Percentiles rank a stretch among this genome's conserved stretches.
These are phyloP conservation scores for Ornithoptera priamus DNA, from an alignment of 2,888 invertebrate genomes.

Conservation along the genomic window DNA sequence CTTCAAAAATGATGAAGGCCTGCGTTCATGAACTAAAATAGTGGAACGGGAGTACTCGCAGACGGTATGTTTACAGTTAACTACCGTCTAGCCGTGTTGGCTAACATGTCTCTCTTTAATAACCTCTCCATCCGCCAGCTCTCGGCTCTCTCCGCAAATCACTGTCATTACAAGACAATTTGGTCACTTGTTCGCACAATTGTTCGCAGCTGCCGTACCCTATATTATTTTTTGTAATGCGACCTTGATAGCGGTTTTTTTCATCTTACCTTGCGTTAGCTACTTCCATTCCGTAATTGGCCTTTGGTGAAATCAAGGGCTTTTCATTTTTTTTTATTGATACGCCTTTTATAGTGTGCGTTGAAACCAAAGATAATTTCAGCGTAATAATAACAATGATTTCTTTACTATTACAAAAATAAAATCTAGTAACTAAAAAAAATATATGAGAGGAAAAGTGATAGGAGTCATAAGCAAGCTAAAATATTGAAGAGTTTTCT, in stretches of 20 bases:
- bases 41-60: background rate
- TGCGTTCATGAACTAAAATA: background rate
- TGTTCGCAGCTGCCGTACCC: slow-evolving; percentile 43
- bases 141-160: slow-evolving; percentile 46
- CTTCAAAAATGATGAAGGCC: background rate
- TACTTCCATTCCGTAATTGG: slow-evolving; percentile 7
- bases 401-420: too few relatives aligned
- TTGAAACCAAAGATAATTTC: too few relatives aligned
- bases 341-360: background rate
- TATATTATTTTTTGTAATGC: slow-evolving; percentile 29
- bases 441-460: too few relatives aligned
- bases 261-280: background rate
- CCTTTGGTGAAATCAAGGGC: slow-evolving; percentile 35
- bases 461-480: too few relatives aligned
- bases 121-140: slow-evolving; percentile 45
- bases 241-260: slow-evolving; percentile 23
- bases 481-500: too few relatives aligned
- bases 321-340: background rate
- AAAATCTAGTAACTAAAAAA: too few relatives aligned
- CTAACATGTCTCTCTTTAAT: slow-evolving; percentile 44
- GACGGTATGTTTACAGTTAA: slow-evolving; percentile 13
- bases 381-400: too few relatives aligned
- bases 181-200: slow-evolving; percentile 50
- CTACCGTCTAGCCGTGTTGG: slow-evolving; percentile 31
- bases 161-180: slow-evolving; percentile 60